Evolutionary conservation across 1,140 invertebrate genomes (phyloP).

Genomic region (Schmidtea mediterranea): DNA sequence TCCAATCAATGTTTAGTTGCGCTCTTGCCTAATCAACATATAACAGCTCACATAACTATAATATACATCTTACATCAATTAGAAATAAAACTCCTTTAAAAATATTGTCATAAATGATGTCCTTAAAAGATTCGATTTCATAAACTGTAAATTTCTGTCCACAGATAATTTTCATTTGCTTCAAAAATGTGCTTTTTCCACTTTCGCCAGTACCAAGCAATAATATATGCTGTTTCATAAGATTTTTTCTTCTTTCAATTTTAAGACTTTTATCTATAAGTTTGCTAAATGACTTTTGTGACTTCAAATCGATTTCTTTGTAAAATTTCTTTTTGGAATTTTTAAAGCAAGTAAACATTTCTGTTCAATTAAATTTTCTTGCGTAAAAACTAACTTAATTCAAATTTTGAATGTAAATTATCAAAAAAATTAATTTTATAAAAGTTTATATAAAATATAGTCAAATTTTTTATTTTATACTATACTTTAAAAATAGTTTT

Average conservation of each 20-base stretch:
- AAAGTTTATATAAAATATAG: too few species aligned
- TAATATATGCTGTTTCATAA: background rate
- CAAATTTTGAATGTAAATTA: too few species aligned
- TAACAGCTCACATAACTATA: too few species aligned
- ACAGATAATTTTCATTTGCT: constrained; percentile 97
- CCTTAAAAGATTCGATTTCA: background rate
- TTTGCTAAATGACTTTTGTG: background rate
- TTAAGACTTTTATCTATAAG: background rate
- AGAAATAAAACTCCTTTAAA: constrained; percentile 4
- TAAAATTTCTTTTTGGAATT: too few species aligned
- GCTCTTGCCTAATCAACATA: constrained; percentile 33
- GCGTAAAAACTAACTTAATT: too few species aligned
- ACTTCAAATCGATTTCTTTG: too few species aligned
- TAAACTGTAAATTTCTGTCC: constrained; percentile 26
- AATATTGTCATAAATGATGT: constrained; percentile 2
- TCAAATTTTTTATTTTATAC: too few species aligned
- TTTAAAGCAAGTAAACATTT: too few species aligned
- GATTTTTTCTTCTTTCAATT: constrained; percentile 2
- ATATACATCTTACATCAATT: background rate
- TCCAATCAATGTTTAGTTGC: constrained; percentile 72
- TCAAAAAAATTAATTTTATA: too few species aligned
- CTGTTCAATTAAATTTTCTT: too few species aligned
- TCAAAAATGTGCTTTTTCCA: constrained; percentile 91
- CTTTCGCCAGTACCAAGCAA: constrained; percentile 69
- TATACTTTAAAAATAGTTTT: too few species aligned